phyloP scores from a whole-genome alignment of 1,140 invertebrate genomes.

The Druon quercuslanigerum region DNA sequence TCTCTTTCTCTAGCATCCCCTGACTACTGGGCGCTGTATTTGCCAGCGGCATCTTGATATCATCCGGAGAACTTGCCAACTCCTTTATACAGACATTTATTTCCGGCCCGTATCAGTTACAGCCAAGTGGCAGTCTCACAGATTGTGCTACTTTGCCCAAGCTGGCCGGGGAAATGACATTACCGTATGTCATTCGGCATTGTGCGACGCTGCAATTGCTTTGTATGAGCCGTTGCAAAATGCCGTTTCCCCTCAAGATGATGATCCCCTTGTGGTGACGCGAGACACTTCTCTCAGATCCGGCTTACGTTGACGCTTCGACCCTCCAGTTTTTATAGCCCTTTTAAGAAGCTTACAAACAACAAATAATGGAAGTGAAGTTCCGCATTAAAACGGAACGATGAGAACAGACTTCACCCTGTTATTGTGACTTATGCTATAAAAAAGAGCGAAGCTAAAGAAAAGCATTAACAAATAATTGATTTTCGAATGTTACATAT shows the following conservation, averaged over 20 bases:
- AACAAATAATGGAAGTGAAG: slow-evolving; percentile 14
- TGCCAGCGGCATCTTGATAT: slow-evolving; percentile 66
- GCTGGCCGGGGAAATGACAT: slow-evolving; percentile 53
- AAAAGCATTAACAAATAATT: too few relatives aligned
- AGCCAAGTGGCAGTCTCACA: slow-evolving; percentile 63
- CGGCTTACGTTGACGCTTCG: slow-evolving; percentile 3
- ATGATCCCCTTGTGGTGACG: slow-evolving; percentile 33
- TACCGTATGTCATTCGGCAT: slow-evolving; percentile 63
- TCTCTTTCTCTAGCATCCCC: slow-evolving; percentile 44
- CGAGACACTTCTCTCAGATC: background rate
- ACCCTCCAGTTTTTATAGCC: slow-evolving; percentile 14
- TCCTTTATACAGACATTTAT: slow-evolving; percentile 70
- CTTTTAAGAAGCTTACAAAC: slow-evolving; percentile 17
- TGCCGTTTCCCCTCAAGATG: too few relatives aligned
- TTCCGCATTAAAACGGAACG: slow-evolving; percentile 1
- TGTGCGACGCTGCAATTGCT: slow-evolving; percentile 49
- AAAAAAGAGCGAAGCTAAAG: background rate
- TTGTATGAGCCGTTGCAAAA: slow-evolving; percentile 35
- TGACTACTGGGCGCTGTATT: slow-evolving; percentile 56
- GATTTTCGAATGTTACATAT: too few relatives aligned
- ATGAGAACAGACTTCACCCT: background rate
- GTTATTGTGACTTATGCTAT: background rate
- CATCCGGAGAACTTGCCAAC: slow-evolving; percentile 66
- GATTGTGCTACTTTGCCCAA: slow-evolving; percentile 64
- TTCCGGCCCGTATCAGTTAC: slow-evolving; percentile 64